Conservation (phyloP, 1,140 invertebrate species). For the Branchinecta lindahli region DNA sequence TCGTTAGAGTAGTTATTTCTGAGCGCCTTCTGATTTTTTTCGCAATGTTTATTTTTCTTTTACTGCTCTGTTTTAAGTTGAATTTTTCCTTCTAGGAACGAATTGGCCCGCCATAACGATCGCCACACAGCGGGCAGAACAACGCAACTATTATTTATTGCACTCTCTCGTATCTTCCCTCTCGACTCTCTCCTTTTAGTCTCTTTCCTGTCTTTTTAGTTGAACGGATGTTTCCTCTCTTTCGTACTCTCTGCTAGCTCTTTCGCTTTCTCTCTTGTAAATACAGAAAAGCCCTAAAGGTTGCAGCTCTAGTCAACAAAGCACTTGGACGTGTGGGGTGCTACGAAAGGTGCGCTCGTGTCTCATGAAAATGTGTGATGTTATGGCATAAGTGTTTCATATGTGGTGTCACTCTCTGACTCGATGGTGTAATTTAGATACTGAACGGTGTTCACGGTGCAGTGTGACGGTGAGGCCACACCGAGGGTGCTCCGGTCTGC, state of each 20-base stretch:
- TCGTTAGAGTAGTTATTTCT: too few species aligned
- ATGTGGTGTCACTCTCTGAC: conserved; percentile 9
- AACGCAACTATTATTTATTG: not conserved
- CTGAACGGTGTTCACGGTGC: not conserved
- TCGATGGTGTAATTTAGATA: conserved; percentile 9
- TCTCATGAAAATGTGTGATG: not conserved
- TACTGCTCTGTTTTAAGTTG: too few species aligned
- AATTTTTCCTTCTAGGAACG: not conserved
- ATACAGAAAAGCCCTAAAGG: not conserved
- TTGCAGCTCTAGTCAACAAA: not conserved
- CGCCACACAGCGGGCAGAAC: not conserved
- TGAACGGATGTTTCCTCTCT: not conserved
- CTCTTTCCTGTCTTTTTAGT: conserved; percentile 6
- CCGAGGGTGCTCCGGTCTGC: conserved; percentile 2
- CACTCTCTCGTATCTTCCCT: not conserved
- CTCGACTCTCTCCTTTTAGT: conserved; percentile 5
- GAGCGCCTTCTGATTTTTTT: too few species aligned
- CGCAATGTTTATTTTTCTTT: too few species aligned
- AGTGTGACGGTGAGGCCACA: conserved; percentile 1
- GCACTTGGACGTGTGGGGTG: not conserved
- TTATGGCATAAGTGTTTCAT: conserved; percentile 8
- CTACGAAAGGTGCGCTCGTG: not conserved
- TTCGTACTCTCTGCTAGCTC: not conserved
- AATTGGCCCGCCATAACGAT: not conserved
- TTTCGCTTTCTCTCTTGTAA: not conserved